Evolutionary conservation across 2,797 vertebrate genomes (phyloP), one percentile per base, ranked within the genome.

Genomic region (Melanotaenia boesemani): DNA sequence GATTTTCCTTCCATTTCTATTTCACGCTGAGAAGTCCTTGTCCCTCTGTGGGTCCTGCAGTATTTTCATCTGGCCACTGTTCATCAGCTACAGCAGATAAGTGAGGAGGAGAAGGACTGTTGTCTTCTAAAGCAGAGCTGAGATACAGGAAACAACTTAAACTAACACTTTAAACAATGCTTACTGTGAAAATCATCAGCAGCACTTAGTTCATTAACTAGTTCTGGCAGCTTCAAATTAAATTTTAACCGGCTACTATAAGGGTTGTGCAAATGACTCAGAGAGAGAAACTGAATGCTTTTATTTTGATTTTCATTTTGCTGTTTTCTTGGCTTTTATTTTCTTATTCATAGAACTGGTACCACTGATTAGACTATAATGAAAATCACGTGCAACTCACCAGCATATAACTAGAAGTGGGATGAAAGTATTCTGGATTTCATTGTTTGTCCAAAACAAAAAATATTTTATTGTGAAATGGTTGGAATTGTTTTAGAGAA

Each of bases 1-100:
- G 61, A 44, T 67, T 83, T 77, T 75, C 69, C 67, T 77, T 83
- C 70, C 50, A 64, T 32, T 41, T 37, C 61, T 66, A 24, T 83
- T 90, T 87, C 71, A 83, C 34, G 50, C 75, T 68, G 81, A 76
- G 78, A 76, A 67, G 18, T 88, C 74, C 63, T 80, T 54, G 66
- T 82, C 72, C 46, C 55, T 76, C 66, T 57, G 68, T 28, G 52
- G 67, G 62, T 62, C 41, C 37, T 15, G 54, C 46, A 44, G 67
- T 56, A 66, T 63, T 77, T 75, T 67, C 61, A 74, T 73, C 28
- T 68, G 78, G 74, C 74, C 67, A 58, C 71, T 60, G 13, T 48
- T 24, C 60, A 28, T 67, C 67, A 61, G 36, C 11, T 56, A 57
- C 50, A 34, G 70, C 55, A 41, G 50, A 60, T 20, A 59, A 54